Conservation (phyloP, 2,113 vertebrate species). For the Herpailurus yagouaroundi region DNA sequence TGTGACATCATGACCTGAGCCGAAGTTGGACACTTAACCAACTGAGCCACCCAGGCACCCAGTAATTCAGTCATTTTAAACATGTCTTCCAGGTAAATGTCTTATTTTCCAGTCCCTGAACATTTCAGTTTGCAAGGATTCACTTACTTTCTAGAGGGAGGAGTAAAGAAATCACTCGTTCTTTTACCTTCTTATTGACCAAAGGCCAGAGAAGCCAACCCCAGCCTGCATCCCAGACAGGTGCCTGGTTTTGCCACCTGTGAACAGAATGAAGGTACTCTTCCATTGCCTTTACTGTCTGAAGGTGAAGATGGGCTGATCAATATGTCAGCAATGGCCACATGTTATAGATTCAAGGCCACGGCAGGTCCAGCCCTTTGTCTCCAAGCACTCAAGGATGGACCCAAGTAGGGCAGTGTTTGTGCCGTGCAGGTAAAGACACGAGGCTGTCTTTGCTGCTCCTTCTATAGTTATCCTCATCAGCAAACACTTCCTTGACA, state of each 20-base stretch:
- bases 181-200: background rate
- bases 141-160: background rate
- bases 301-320: background rate
- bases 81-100: background rate
- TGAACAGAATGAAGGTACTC: background rate
- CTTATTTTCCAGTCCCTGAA: background rate
- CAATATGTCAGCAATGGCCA: background rate
- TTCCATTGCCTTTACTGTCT: background rate
- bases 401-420: background rate
- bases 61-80: background rate
- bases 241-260: background rate
- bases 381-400: background rate
- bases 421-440: background rate
- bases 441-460: background rate
- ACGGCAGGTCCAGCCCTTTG: background rate
- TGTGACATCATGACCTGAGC: too few species aligned
- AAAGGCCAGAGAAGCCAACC: background rate
- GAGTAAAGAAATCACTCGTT: background rate
- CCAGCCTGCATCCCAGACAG: background rate
- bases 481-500: background rate
- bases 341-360: background rate
- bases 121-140: background rate
- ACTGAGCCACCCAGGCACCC: too few species aligned
- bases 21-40: too few species aligned
- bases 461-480: background rate